Percentiles rank a stretch among this genome's conserved stretches.
Evolutionary conservation across 2,888 invertebrate genomes (phyloP).

Genomic region (Lutraria lutraria): DNA sequence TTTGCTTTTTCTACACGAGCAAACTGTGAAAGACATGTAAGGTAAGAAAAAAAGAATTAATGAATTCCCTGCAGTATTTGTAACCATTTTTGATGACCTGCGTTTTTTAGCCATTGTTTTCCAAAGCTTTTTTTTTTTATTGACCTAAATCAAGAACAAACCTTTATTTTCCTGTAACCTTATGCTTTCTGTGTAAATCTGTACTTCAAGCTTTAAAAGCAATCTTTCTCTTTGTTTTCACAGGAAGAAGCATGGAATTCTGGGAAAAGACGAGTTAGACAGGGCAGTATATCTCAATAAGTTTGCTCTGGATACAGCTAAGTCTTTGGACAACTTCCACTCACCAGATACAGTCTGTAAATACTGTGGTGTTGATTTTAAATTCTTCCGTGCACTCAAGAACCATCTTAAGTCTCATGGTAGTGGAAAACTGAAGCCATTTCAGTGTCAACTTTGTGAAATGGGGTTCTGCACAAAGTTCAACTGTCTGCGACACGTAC

Average conservation of each 20-base stretch:
- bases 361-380: slow-evolving; percentile 87
- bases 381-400: slow-evolving; percentile 86
- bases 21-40: slow-evolving; percentile 97
- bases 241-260: slow-evolving; percentile 95
- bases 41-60: slow-evolving; percentile 72
- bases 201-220: too few species aligned
- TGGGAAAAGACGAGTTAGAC: slow-evolving; percentile 95
- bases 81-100: too few species aligned
- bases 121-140: too few species aligned
- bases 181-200: too few species aligned
- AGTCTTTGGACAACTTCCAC: slow-evolving; percentile 74
- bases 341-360: slow-evolving; percentile 87
- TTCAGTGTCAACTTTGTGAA: slow-evolving; percentile 85
- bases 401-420: slow-evolving; percentile 86
- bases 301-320: slow-evolving; percentile 74
- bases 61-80: background rate
- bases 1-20: slow-evolving; percentile 99
- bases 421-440: slow-evolving; percentile 86
- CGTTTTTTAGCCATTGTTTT: too few species aligned
- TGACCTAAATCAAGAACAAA: too few species aligned
- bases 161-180: too few species aligned
- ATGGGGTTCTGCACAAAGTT: slow-evolving; percentile 86
- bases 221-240: background rate
- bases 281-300: slow-evolving; percentile 90
- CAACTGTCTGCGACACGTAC: slow-evolving; percentile 86